Evolutionary conservation across 2,113 vertebrate genomes (phyloP).

Genomic region (Triplophysa siluroides): DNA sequence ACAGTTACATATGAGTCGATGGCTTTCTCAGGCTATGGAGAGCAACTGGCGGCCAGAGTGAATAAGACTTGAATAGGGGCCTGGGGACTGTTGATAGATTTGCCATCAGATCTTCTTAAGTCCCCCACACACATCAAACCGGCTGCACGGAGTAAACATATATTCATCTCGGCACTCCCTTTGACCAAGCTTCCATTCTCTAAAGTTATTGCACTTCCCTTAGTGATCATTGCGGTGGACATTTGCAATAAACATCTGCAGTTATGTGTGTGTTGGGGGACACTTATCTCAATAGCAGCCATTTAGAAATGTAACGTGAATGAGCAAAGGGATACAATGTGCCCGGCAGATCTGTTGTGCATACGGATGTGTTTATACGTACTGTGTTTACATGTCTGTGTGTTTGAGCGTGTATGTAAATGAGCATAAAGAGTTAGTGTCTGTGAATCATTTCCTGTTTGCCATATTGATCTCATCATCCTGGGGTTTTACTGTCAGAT

Average conservation of each 20-base stretch:
- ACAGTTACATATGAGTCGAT: slow-evolving; percentile 45
- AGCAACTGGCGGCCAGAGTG: slow-evolving; percentile 41
- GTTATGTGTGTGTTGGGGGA: slow-evolving; percentile 18
- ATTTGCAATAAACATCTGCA: slow-evolving; percentile 26
- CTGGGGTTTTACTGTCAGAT: slow-evolving; percentile 41
- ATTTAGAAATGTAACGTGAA: slow-evolving; percentile 21
- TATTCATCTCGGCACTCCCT: slow-evolving; percentile 15
- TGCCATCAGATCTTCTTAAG: slow-evolving; percentile 51
- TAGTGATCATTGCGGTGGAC: slow-evolving; percentile 4
- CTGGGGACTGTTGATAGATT: slow-evolving; percentile 47
- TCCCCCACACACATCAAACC: slow-evolving; percentile 24
- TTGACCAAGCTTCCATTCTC: slow-evolving; percentile 9
- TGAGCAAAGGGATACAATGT: slow-evolving; percentile 10
- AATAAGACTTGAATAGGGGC: slow-evolving; percentile 40
- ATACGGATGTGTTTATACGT: slow-evolving; percentile 24
- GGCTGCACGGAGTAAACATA: slow-evolving; percentile 15
- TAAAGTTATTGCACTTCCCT: slow-evolving; percentile 27
- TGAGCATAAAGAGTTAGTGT: slow-evolving; percentile 45
- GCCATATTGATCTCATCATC: slow-evolving; percentile 56
- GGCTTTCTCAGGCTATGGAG: slow-evolving; percentile 51
- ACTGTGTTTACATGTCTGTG: slow-evolving; percentile 23
- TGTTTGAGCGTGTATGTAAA: slow-evolving; percentile 48
- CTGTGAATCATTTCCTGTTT: slow-evolving; percentile 56
- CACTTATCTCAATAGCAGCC: slow-evolving; percentile 24
- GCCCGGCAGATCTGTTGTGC: slow-evolving; percentile 28